Evolutionary conservation across 2,888 invertebrate genomes (phyloP).

Genomic region (Apamea crenata): DNA sequence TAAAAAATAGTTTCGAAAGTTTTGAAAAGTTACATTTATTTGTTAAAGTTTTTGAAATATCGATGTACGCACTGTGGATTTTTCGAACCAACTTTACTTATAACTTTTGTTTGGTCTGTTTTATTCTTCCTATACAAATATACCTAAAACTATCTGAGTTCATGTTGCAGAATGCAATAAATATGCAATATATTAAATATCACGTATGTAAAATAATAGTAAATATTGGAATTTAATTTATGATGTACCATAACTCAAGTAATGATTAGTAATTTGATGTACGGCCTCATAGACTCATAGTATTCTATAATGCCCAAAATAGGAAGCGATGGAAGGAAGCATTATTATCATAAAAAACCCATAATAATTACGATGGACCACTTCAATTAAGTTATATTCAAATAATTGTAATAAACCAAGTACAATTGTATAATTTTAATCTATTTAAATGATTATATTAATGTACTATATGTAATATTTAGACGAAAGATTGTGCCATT

Average conservation of each 20-base stretch:
- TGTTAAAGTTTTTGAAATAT: not conserved
- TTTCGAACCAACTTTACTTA: not conserved
- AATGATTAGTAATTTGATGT: constrained; percentile 15
- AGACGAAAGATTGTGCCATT: constrained; percentile 57
- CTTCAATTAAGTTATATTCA: constrained; percentile 54
- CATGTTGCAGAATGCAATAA: not conserved
- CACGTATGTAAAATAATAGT: not conserved
- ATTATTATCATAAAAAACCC: constrained; percentile 29
- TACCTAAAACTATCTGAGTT: not conserved
- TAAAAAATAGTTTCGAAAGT: not conserved
- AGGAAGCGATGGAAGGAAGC: constrained; percentile 16
- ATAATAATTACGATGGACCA: constrained; percentile 61
- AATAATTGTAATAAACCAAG: constrained; percentile 55
- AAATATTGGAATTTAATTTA: constrained; percentile 13
- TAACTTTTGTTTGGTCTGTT: constrained; percentile 5
- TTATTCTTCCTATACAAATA: not conserved
- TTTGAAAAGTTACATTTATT: not conserved
- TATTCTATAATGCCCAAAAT: constrained; percentile 40
- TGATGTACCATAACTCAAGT: constrained; percentile 11
- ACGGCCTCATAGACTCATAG: constrained; percentile 43
- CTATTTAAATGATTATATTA: constrained; percentile 42
- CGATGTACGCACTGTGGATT: not conserved
- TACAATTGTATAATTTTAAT: constrained; percentile 58
- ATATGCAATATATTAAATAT: not conserved
- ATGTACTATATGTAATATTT: constrained; percentile 49